Percentiles rank a stretch among this genome's conserved stretches.
phyloP scores from a whole-genome alignment of 1,140 invertebrate species.

The Thalassaphorura encarpata region DNA sequence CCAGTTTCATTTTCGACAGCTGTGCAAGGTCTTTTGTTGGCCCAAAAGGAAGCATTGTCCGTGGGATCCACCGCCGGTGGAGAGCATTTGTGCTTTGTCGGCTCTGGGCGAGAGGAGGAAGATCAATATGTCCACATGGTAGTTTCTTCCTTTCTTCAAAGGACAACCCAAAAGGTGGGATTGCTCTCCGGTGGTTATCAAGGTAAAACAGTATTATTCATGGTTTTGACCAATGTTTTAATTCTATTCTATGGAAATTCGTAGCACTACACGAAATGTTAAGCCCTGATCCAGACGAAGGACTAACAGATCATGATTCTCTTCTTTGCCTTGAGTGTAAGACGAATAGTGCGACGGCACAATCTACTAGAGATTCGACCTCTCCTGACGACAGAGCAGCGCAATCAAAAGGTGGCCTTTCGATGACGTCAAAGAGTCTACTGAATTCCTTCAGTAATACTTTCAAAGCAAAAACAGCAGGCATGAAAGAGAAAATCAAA shows the following conservation, averaged over 20 bases:
- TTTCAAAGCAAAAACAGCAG: constrained; percentile 79
- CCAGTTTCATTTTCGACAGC: constrained; percentile 88
- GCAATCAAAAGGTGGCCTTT: constrained; percentile 1
- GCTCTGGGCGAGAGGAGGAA: constrained; percentile 87
- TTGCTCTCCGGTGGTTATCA: constrained; percentile 86
- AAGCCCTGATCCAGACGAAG: constrained; percentile 58
- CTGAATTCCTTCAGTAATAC: constrained; percentile 40
- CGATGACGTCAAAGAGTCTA: constrained; percentile 12
- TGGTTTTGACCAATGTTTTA: constrained; percentile 17
- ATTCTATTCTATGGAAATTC: constrained; percentile 25
- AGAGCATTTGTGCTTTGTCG: constrained; percentile 94
- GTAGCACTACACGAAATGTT: constrained; percentile 72
- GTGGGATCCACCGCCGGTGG: constrained; percentile 81
- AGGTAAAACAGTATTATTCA: constrained; percentile 38
- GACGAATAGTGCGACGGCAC: constrained; percentile 9
- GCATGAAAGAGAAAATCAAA: constrained; percentile 83
- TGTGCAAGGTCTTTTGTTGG: constrained; percentile 81
- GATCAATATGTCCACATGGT: constrained; percentile 98
- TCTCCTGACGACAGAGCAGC: not conserved
- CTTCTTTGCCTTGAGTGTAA: constrained; percentile 69
- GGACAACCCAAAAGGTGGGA: constrained; percentile 84
- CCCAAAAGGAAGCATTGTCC: constrained; percentile 78
- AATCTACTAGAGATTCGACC: constrained; percentile 10
- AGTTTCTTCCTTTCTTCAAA: constrained; percentile 91
- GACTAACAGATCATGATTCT: constrained; percentile 69